These are phyloP conservation scores for Beris morrisii DNA, from an alignment of 2,888 invertebrate genomes.

Conservation along the genomic window DNA sequence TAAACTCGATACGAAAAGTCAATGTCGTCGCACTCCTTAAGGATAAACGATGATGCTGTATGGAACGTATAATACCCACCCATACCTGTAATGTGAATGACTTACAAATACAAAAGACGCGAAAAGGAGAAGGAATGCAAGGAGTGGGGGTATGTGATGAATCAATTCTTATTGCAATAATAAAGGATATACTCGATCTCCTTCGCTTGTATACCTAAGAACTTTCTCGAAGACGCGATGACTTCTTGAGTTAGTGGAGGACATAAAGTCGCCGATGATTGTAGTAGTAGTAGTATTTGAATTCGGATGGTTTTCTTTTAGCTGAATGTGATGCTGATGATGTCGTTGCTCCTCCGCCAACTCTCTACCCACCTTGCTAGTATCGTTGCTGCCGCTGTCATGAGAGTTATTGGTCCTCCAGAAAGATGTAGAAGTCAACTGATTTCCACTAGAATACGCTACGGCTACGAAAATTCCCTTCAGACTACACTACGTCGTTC, in stretches of 20 bases:
- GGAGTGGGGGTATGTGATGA: slow-evolving; percentile 27
- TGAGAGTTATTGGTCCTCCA: slow-evolving; percentile 22
- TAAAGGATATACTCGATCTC: slow-evolving; percentile 10
- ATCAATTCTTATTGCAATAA: slow-evolving; percentile 36
- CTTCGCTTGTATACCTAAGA: slow-evolving; percentile 23
- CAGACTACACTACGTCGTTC: slow-evolving; percentile 34
- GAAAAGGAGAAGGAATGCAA: slow-evolving; percentile 9
- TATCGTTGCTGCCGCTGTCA: neutral
- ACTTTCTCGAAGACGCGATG: slow-evolving; percentile 24
- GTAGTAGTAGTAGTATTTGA: neutral
- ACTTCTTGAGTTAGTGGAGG: slow-evolving; percentile 10
- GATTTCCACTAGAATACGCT: neutral
- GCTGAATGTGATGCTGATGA: slow-evolving; percentile 9
- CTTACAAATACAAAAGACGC: neutral
- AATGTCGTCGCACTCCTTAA: slow-evolving; percentile 4
- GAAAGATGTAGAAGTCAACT: slow-evolving; percentile 4
- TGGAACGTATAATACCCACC: neutral
- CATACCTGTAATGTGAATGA: neutral
- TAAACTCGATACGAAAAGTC: slow-evolving; percentile 18
- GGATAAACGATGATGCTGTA: slow-evolving; percentile 4
- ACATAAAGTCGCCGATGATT: neutral
- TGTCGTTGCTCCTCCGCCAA: neutral
- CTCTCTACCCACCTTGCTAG: neutral
- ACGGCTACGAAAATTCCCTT: slow-evolving; percentile 5
- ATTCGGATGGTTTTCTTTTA: slow-evolving; percentile 2